Percentiles rank a stretch among this genome's conserved stretches.
Conservation (phyloP, 1,140 invertebrate genomes). For the Leptonema lineaticorne region DNA sequence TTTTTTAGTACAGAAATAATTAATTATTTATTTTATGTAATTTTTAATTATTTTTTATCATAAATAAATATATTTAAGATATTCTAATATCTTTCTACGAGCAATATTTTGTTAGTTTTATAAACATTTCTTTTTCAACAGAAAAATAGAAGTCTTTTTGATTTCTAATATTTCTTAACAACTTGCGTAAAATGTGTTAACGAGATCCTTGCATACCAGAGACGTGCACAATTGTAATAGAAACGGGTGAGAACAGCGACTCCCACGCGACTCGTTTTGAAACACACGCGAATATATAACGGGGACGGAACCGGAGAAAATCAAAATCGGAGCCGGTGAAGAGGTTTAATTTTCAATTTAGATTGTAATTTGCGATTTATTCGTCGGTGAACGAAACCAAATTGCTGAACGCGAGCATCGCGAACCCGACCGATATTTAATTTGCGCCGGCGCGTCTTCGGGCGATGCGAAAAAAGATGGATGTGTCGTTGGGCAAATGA, state of each 20-base stretch:
- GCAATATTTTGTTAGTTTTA: too few species aligned
- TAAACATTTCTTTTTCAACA: too few species aligned
- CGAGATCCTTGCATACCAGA: not conserved
- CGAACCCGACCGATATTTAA: conserved; percentile 25
- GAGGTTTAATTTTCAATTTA: conserved; percentile 60
- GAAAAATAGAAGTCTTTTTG: too few species aligned
- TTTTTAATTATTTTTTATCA: too few species aligned
- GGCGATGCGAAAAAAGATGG: conserved; percentile 27
- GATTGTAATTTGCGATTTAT: conserved; percentile 58
- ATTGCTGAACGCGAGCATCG: conserved; percentile 12
- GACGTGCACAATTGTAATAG: not conserved
- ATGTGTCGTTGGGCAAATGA: conserved; percentile 27
- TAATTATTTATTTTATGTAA: too few species aligned
- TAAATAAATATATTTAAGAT: too few species aligned
- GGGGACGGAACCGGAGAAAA: conserved; percentile 26
- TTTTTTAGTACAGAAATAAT: too few species aligned
- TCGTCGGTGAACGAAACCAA: conserved; percentile 28
- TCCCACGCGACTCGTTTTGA: not conserved
- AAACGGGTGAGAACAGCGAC: not conserved
- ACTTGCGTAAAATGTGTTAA: too few species aligned
- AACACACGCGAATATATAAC: not conserved
- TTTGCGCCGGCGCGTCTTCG: conserved; percentile 19
- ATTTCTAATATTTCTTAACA: too few species aligned
- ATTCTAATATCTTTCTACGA: too few species aligned
- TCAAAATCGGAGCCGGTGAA: not conserved